Evolutionary conservation across 2,113 vertebrate genomes (phyloP), one percentile per base, ranked within the genome.

Genomic region (Lipophrys pholis): DNA sequence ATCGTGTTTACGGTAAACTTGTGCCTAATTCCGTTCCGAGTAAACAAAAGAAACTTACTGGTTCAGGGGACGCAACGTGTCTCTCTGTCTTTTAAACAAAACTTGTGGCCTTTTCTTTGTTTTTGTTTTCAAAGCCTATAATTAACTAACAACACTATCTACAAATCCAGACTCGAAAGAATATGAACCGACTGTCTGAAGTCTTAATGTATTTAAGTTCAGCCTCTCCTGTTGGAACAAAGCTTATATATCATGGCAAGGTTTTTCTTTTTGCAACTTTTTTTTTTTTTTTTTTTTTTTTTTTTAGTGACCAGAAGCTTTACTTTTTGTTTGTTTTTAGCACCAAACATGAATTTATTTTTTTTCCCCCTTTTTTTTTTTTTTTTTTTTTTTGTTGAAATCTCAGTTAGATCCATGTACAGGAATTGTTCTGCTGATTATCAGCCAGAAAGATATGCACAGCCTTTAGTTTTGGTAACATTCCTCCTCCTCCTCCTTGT

Each of bases 1-100:
- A 30, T 30, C 21, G 21, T 85, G 92, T 95, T 96, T 92, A 91
- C 91, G 82, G 91, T 91, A 73, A 93, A 95, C 90, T 93, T 88
- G 92, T 85, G 93, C 95, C 94, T 96, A 91, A 94, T 93, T 95
- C 92, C 87, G 85, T 86, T 91, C 45, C 40, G 51, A 73, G 65
- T 73, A 68, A 83, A 80, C 70, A 72, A 75, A 83, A 52, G 42
- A 74, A 84, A 84, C 53, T 36, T 36, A 83, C 53, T 57, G 67
- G 69, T 79, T 76, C 39, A 43, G 73, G 36, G 11, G 78, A 78
- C 69, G 66, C 50, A 53, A 35, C 38, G 67, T 50, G 70, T 89
- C 81, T 69, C 82, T 79, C 65, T 67, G 82, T 83, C 82, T 85
- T 85, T 91, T 75, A 80, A 85, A 85, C 74, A 30, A 71, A 82